phyloP scores from a whole-genome alignment of 2,888 invertebrate species.

The Scaptomyza tumidula region DNA sequence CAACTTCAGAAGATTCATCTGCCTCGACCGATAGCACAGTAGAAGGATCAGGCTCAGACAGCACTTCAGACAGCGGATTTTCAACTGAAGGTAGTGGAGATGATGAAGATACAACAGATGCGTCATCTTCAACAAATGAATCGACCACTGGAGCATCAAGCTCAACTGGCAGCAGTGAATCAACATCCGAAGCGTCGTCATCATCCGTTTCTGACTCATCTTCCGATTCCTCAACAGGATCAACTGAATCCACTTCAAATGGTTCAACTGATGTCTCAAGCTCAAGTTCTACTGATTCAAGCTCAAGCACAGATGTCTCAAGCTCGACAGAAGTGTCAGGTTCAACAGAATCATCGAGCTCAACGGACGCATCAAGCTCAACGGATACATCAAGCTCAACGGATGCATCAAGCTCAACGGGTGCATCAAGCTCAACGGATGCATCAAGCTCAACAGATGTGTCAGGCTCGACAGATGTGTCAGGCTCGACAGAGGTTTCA shows the following conservation, averaged over 20 bases:
- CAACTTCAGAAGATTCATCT: constrained; percentile 68
- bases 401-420: constrained; percentile 35
- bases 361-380: constrained; percentile 33
- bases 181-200: constrained; percentile 18
- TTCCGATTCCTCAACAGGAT: constrained; percentile 24
- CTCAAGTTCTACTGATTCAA: constrained; percentile 38
- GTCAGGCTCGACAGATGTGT: constrained; percentile 35
- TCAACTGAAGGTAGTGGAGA: constrained; percentile 80
- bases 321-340: constrained; percentile 40
- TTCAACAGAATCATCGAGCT: constrained; percentile 25
- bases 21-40: constrained; percentile 70
- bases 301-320: constrained; percentile 21
- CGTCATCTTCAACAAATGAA: constrained; percentile 38
- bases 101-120: constrained; percentile 53
- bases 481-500: constrained; percentile 44
- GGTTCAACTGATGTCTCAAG: constrained; percentile 36
- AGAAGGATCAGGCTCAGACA: constrained; percentile 72
- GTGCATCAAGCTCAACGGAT: constrained; percentile 36
- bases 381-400: constrained; percentile 34
- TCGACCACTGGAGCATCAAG: constrained; percentile 38
- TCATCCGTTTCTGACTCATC: constrained; percentile 32
- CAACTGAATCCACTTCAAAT: constrained; percentile 25
- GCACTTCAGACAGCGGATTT: constrained; percentile 60
- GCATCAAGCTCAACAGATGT: constrained; percentile 30
- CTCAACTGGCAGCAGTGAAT: constrained; percentile 23